A percentile compares a stretch with the other conserved stretches of the same genome.
Conservation (phyloP, 2,113 vertebrate genomes). For the Eulacestoma nigropectus region DNA sequence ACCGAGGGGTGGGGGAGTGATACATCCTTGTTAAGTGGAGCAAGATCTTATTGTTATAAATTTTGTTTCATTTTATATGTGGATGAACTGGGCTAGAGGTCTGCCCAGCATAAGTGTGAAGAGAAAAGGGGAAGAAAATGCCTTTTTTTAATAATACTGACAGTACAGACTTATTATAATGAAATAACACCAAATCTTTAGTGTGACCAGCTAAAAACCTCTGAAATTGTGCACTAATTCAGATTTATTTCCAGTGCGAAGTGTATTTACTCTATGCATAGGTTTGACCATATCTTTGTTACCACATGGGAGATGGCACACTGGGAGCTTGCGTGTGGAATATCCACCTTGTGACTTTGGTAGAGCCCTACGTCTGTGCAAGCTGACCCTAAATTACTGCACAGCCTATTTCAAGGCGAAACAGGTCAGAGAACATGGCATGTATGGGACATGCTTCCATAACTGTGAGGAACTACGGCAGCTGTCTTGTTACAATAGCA, state of each 20-base stretch:
- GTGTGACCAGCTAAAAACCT: background rate
- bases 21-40: conserved; percentile 60
- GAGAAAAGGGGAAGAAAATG: background rate
- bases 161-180: background rate
- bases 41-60: conserved; percentile 63
- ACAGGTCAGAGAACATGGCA: background rate
- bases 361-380: background rate
- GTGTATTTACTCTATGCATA: background rate
- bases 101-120: background rate
- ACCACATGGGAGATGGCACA: no score
- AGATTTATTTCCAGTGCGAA: background rate
- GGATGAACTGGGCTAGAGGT: conserved; percentile 45
- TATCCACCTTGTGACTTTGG: background rate
- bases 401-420: background rate
- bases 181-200: background rate
- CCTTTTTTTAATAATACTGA: background rate
- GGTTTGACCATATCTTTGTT: background rate
- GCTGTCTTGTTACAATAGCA: background rate
- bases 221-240: background rate
- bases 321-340: background rate
- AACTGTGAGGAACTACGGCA: background rate
- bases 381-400: background rate
- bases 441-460: background rate
- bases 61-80: conserved; percentile 36
- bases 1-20: conserved; percentile 62